Evolutionary conservation across 2,888 invertebrate genomes (phyloP).

Genomic region (Polydrusus pterygomalis): DNA sequence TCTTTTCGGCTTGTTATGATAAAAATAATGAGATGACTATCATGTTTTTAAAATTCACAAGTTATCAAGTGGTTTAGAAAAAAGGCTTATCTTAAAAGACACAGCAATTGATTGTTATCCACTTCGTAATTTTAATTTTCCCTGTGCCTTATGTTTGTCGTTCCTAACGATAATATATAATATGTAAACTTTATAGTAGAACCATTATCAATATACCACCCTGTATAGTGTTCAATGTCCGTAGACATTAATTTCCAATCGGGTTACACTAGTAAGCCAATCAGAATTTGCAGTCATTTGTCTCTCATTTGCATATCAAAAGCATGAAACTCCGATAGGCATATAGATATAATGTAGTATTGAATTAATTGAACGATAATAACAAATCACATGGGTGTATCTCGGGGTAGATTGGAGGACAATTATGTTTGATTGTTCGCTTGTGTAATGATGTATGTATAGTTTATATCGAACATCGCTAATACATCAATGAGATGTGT

Average conservation of each 20-base stretch:
- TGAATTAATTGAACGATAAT: constrained; percentile 49
- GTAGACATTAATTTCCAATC: constrained; percentile 14
- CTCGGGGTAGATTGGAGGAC: constrained; percentile 26
- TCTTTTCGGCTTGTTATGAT: no score
- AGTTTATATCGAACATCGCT: not conserved
- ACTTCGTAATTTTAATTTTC: no score
- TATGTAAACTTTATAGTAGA: no score
- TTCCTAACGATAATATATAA: no score
- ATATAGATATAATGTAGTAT: constrained; percentile 45
- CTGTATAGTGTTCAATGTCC: no score
- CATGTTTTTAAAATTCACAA: no score
- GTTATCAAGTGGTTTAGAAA: no score
- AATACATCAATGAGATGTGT: not conserved
- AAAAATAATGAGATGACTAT: no score
- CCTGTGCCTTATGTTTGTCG: no score
- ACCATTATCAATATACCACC: not conserved
- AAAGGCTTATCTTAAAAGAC: no score
- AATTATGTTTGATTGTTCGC: constrained; percentile 32
- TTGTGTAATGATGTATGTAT: constrained; percentile 9
- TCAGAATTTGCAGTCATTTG: constrained; percentile 46
- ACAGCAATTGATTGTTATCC: no score
- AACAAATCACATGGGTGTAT: constrained; percentile 47
- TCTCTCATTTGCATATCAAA: constrained; percentile 53
- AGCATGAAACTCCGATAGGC: constrained; percentile 40
- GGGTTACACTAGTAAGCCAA: constrained; percentile 35